Conservation (phyloP, 2,113 vertebrate species). For the Leiothrix lutea region DNA sequence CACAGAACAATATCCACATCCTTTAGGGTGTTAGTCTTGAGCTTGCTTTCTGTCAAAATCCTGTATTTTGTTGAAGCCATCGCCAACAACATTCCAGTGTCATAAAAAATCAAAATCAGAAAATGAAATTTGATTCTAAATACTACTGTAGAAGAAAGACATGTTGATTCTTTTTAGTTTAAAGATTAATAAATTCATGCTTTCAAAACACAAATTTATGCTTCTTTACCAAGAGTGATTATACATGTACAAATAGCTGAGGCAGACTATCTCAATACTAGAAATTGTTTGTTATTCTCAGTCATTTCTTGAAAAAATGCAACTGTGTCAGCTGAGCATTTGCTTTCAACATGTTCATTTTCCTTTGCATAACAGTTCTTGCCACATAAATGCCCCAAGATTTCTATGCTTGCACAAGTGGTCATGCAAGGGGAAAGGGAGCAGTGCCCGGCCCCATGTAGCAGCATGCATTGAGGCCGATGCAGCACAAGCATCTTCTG, state of each 20-base stretch:
- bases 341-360: slow-evolving; percentile 29
- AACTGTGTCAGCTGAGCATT: slow-evolving; percentile 47
- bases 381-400: slow-evolving; percentile 16
- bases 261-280: background rate
- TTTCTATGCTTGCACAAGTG: slow-evolving; percentile 38
- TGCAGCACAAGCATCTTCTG: background rate
- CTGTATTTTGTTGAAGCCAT: background rate
- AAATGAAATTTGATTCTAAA: background rate
- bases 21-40: background rate
- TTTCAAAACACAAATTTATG: background rate
- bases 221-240: background rate
- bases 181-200: background rate
- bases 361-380: slow-evolving; percentile 35
- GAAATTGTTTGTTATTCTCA: slow-evolving; percentile 33
- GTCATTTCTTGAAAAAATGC: slow-evolving; percentile 23
- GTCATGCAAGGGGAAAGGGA: slow-evolving; percentile 13
- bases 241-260: background rate
- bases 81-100: background rate
- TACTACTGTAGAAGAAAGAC: background rate
- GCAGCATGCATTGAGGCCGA: slow-evolving; percentile 12
- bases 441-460: background rate
- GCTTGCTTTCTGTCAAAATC: background rate
- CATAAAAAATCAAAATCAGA: background rate
- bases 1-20: background rate
- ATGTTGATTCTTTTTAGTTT: background rate